Percentiles rank a stretch among this genome's conserved stretches.
Conservation (phyloP, 2,113 vertebrate genomes). For the Craseonycteris thonglongyai region DNA sequence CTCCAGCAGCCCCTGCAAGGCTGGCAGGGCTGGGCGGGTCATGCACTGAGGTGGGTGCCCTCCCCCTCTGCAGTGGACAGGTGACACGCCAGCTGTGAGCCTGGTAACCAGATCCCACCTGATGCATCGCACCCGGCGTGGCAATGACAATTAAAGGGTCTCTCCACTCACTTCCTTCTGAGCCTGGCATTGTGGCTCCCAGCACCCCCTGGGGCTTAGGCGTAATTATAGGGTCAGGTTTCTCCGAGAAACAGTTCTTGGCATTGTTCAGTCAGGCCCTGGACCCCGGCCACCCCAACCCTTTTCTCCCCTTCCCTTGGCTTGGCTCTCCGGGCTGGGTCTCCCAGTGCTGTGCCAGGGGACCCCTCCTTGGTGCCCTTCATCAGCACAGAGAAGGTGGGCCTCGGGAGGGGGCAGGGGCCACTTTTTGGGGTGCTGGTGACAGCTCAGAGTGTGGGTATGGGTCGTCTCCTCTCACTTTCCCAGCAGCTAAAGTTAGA, state of each 20-base stretch:
- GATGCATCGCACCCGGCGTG: neutral
- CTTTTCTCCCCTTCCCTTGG: neutral
- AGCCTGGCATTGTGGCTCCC: neutral
- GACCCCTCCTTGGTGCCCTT: neutral
- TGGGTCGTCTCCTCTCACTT: neutral
- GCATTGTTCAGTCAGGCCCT: neutral
- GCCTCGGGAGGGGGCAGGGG: neutral
- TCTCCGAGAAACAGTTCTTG: slow-evolving; percentile 55
- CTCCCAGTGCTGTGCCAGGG: accelerated
- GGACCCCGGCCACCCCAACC: neutral
- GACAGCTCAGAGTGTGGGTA: accelerated
- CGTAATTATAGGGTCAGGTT: slow-evolving; percentile 49
- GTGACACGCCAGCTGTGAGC: slow-evolving; percentile 48
- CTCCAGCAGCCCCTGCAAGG: neutral
- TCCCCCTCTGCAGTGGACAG: neutral
- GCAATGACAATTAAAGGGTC: slow-evolving; percentile 29
- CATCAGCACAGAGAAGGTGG: accelerated
- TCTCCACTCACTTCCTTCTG: neutral
- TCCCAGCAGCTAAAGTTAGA: neutral
- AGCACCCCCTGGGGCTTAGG: slow-evolving; percentile 21
- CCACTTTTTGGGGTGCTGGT: accelerated
- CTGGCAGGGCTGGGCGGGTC: neutral
- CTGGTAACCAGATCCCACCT: slow-evolving; percentile 13
- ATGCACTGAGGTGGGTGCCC: neutral
- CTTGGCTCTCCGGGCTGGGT: neutral